Evolutionary conservation across 2,113 vertebrate genomes (phyloP), one percentile per base, ranked within the genome.

Genomic region (Rhinogobius similis): DNA sequence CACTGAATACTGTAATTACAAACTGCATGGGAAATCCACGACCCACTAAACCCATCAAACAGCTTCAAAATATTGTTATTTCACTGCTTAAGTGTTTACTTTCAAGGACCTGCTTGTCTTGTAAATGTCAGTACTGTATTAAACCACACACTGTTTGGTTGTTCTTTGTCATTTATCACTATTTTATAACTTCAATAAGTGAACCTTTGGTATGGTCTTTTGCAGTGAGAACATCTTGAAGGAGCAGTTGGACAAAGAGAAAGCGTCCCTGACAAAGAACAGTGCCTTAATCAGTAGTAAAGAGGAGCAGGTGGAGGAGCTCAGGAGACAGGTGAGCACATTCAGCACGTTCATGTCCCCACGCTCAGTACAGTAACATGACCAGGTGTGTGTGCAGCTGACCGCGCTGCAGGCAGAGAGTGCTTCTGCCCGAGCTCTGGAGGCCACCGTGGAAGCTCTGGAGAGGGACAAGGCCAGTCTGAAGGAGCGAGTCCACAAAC

Each of bases 231-330:
- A 89, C 11, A 73, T 93, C 58, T 92, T 94, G 82, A 94, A 94
- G 87, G 94, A 93, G 87, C 94, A 96, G 85, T 82, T 95, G 3
- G 93, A 96, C 72, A 93, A 95, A 78, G 96, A 98, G 82, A 96
- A 95, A 86, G 90, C 93, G 5, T 90, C 93, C 66, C 88, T 96
- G 85, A 94, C 97, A 82, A 94, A 94, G 67, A 96, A 95, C 68
- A 95, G 96, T 94, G 95, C 96, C 94, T 96, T 98, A 92, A 94
- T 96, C 84, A 94, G 93, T 36, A 93, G 96, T 62, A 97, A 95
- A 86, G 95, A 98, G 72, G 93, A 95, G 66, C 95, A 97, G 78
- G 88, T 99, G 84, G 93, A 96, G 77, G 95, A 91, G 63, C 92
- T 98, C 83, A 94, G 88, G 76, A 94, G 91, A 2, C 95, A 99